Evolutionary conservation across 2,888 invertebrate genomes (phyloP).

Genomic region (Aphrophora alni): DNA sequence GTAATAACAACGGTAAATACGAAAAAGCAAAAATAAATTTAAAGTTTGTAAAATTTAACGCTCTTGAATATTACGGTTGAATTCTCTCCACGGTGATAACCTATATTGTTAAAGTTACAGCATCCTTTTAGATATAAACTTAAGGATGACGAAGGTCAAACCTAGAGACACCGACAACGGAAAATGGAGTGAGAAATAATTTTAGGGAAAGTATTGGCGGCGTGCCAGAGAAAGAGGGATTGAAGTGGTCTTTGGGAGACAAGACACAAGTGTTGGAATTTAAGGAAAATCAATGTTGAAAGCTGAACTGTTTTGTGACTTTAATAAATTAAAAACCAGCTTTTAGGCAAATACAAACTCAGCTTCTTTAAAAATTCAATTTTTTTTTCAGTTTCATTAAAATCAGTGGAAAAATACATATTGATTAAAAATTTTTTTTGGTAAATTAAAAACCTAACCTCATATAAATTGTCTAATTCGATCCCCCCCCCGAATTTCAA

Average conservation of each 20-base stretch:
- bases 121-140: background rate
- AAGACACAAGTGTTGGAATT: background rate
- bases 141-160: background rate
- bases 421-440: too few relatives aligned
- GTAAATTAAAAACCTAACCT: too few relatives aligned
- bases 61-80: background rate
- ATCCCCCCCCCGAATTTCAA: too few relatives aligned
- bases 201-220: slow-evolving; percentile 5
- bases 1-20: background rate
- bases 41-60: background rate
- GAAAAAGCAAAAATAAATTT: background rate
- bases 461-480: too few relatives aligned
- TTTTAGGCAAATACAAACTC: too few relatives aligned
- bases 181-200: background rate
- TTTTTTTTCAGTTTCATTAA: too few relatives aligned
- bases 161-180: background rate
- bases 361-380: too few relatives aligned
- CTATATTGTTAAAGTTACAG: background rate
- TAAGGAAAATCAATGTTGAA: background rate
- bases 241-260: background rate
- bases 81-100: background rate
- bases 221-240: background rate
- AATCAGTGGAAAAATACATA: too few relatives aligned
- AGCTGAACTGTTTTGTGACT: background rate
- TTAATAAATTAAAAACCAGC: too few relatives aligned